Evolutionary conservation across 1,140 invertebrate species (phyloP).

Genomic region (Aphelinus atriplicis): DNA sequence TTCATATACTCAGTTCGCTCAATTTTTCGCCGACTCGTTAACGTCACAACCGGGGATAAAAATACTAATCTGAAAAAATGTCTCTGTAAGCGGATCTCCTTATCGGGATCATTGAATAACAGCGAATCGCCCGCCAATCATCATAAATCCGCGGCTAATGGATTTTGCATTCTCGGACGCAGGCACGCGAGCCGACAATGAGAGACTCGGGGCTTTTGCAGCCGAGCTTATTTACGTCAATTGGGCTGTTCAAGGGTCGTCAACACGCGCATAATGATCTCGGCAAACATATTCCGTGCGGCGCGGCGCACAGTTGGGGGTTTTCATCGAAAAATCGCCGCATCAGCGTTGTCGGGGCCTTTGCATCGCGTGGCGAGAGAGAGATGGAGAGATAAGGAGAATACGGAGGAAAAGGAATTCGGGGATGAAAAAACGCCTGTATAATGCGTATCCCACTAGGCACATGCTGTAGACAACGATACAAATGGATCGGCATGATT

Average conservation of each 20-base stretch:
- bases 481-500: no score
- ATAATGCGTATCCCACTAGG: no score
- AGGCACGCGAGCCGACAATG: not conserved
- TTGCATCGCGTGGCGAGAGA: slow-evolving; percentile 19
- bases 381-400: not conserved
- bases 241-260: slow-evolving; percentile 24
- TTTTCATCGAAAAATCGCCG: slow-evolving; percentile 21
- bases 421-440: no score
- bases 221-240: slow-evolving; percentile 26
- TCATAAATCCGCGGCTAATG: slow-evolving; percentile 21
- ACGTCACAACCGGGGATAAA: no score
- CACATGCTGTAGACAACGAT: no score
- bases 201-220: not conserved
- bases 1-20: not conserved
- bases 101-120: slow-evolving; percentile 12
- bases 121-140: slow-evolving; percentile 9
- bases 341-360: slow-evolving; percentile 23
- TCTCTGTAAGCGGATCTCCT: no score
- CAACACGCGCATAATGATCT: slow-evolving; percentile 19
- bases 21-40: not conserved
- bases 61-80: no score
- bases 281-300: not conserved
- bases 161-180: slow-evolving; percentile 7
- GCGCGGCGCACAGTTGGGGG: slow-evolving; percentile 19
- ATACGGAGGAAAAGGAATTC: not conserved